Conservation (phyloP, 2,888 invertebrate species). For the Protonemura montana region DNA sequence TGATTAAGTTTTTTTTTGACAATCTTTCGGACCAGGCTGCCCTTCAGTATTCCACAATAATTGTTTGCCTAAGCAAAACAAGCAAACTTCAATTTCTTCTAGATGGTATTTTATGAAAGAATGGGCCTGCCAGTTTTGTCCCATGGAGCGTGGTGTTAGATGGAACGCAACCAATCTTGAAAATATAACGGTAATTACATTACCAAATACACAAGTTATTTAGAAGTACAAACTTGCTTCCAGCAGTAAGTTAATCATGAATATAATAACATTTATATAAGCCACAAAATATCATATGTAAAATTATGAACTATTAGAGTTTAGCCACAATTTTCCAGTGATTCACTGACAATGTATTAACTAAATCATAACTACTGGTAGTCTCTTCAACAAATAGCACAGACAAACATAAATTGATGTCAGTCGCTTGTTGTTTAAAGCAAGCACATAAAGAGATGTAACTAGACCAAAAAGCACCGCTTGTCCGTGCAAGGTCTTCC, state of each 20-base stretch:
- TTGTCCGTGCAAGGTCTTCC: no score
- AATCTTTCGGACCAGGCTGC: no score
- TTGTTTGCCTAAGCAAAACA: no score
- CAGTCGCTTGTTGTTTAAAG: not conserved
- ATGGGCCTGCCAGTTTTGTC: no score
- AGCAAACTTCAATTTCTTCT: no score
- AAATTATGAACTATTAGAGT: not conserved
- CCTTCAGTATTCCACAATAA: no score
- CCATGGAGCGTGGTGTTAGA: no score
- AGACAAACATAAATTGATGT: not conserved
- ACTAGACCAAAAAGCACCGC: no score
- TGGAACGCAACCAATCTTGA: no score
- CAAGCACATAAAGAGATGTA: no score
- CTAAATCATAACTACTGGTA: not conserved
- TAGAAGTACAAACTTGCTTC: not conserved
- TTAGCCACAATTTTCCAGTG: not conserved
- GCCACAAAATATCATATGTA: not conserved
- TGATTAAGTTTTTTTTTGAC: no score
- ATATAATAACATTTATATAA: slow-evolving; percentile 12
- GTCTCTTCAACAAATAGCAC: not conserved
- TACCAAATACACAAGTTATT: not conserved
- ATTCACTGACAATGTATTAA: not conserved
- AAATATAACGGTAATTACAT: not conserved
- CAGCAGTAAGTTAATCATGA: not conserved
- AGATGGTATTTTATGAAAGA: no score